phyloP scores from a whole-genome alignment of 2,888 invertebrate species.

The Iphiclides podalirius region DNA sequence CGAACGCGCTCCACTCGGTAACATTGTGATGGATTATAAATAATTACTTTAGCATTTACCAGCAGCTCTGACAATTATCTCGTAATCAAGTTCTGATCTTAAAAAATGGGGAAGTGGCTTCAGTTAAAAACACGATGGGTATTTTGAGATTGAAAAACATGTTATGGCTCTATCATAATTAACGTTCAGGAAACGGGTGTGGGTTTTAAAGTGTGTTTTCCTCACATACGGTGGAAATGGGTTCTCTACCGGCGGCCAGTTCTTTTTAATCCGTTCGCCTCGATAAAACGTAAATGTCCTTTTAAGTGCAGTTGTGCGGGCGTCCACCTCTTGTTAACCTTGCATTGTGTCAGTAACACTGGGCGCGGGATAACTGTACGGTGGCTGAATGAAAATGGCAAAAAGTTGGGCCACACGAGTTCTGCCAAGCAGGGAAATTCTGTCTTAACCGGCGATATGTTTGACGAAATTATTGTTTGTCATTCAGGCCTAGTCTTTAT shows the following conservation, averaged over 20 bases:
- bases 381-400: constrained; percentile 62
- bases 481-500: no score
- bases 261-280: constrained; percentile 45
- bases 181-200: no score
- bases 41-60: constrained; percentile 2
- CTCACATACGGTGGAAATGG: constrained; percentile 36
- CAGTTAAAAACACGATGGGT: no score
- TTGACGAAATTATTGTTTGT: no score
- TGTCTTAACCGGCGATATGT: neutral
- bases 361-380: constrained; percentile 65
- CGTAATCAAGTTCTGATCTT: no score
- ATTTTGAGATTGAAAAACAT: no score
- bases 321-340: constrained; percentile 68
- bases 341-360: constrained; percentile 74
- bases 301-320: constrained; percentile 58
- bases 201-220: constrained; percentile 34
- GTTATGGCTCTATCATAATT: no score
- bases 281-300: constrained; percentile 56
- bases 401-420: constrained; percentile 38
- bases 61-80: no score
- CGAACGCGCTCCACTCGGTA: constrained; percentile 29
- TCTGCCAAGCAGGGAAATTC: constrained; percentile 6
- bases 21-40: constrained; percentile 27
- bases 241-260: constrained; percentile 45
- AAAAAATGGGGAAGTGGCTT: no score